Percentiles rank a stretch among this genome's conserved stretches.
phyloP scores from a whole-genome alignment of 2,797 vertebrate species.

The Sebastes itinus region DNA sequence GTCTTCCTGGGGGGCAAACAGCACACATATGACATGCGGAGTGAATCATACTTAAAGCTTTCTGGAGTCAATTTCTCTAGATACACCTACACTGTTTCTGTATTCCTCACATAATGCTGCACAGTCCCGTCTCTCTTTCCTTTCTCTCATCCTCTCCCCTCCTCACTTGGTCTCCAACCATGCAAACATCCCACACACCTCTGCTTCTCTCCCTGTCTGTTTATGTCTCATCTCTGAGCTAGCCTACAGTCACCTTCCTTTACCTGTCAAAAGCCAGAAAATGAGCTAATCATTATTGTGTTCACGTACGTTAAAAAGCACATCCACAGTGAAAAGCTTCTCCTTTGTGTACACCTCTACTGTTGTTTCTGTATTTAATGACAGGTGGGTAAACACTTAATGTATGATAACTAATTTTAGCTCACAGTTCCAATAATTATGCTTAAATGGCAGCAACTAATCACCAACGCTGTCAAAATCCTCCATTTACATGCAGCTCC shows the following conservation, averaged over 20 bases:
- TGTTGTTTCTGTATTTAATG: not conserved
- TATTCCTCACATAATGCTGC: not conserved
- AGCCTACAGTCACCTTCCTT: slow-evolving; percentile 18
- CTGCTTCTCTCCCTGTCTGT: not conserved
- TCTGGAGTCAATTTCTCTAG: not conserved
- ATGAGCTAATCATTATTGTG: slow-evolving; percentile 6
- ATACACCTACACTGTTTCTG: not conserved
- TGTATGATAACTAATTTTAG: not conserved
- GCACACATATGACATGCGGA: not conserved
- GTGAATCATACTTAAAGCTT: not conserved
- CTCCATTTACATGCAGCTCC: not conserved
- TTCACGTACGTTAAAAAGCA: not conserved
- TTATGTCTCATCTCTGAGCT: slow-evolving; percentile 25
- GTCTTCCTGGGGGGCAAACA: not conserved
- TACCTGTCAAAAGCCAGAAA: slow-evolving; percentile 27
- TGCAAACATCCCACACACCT: slow-evolving; percentile 10
- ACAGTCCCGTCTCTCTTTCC: not conserved
- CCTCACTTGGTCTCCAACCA: slow-evolving; percentile 11
- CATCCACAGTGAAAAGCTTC: not conserved
- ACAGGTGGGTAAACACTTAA: not conserved
- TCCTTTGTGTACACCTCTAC: not conserved
- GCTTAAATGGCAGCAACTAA: not conserved
- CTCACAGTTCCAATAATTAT: not conserved
- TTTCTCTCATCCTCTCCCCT: not conserved
- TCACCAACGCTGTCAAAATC: not conserved